Evolutionary conservation across 2,888 invertebrate species (phyloP).

Genomic region (Biston betularia): DNA sequence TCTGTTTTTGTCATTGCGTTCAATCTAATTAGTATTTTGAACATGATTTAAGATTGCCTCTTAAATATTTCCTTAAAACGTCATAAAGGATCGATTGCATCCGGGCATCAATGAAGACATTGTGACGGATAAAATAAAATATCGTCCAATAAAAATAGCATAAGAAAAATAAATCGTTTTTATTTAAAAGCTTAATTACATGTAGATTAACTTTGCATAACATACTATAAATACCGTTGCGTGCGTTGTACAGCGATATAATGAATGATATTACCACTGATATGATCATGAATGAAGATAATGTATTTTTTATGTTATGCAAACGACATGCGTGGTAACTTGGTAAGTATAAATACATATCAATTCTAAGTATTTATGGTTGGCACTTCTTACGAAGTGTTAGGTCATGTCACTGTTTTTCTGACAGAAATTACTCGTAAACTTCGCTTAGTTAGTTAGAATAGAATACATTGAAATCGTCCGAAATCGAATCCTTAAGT

Average conservation of each 20-base stretch:
- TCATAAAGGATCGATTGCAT: slow-evolving; percentile 35
- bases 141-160: slow-evolving; percentile 11
- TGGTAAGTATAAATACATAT: slow-evolving; percentile 17
- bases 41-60: slow-evolving; percentile 39
- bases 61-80: slow-evolving; percentile 39
- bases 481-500: too few relatives aligned
- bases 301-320: slow-evolving; percentile 27
- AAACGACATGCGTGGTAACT: slow-evolving; percentile 33
- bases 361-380: slow-evolving; percentile 28
- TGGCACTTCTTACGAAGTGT: slow-evolving; percentile 26
- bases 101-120: slow-evolving; percentile 39
- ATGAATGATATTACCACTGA: slow-evolving; percentile 24
- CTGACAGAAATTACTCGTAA: slow-evolving; percentile 25
- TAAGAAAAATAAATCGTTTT: slow-evolving; percentile 2
- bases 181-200: slow-evolving; percentile 10
- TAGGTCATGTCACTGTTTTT: slow-evolving; percentile 33
- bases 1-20: slow-evolving; percentile 22
- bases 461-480: too few relatives aligned
- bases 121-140: slow-evolving; percentile 1
- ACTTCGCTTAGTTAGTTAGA: neutral
- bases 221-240: slow-evolving; percentile 13
- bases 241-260: slow-evolving; percentile 8
- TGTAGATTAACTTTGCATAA: too few relatives aligned
- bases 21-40: slow-evolving; percentile 38
- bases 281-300: slow-evolving; percentile 35